Base-by-base conservation (phyloP, 1,140 invertebrate species). In the Listronotus bonariensis region DNA sequence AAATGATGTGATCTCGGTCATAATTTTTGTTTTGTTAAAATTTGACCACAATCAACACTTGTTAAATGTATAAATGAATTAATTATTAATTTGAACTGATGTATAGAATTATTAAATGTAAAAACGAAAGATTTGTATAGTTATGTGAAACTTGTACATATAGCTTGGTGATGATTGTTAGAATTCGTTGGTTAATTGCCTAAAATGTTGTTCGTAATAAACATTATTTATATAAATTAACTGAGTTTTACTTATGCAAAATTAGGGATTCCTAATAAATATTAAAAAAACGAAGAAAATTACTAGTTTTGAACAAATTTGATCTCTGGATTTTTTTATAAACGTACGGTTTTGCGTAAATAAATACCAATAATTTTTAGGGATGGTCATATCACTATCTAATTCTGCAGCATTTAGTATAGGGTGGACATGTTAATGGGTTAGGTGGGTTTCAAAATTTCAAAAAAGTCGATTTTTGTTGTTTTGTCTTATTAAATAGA, bases 131-230 rank as follows among this genome's bases (percentile, higher is more conserved):
- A 14, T 41, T 41, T 36, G n/a, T 60, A 45, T 34, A 12, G 31
- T 32, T 17, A 20, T 57, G 55, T 57, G 20, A 9, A 51, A 18
- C 20, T 36, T 62, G 59, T 62, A 62, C 11, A 62, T 62, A 62
- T 15, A 53, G 59, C 59, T 62, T 48, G 55, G 55, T 62, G 17
- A 41, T 62, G 36, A 53, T 62, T 62, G 49, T 62, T 62, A 62
- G 59, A 62, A 51, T 18, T 52, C 26, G 41, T 43, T 62, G 59
- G 59, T 62, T 49, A 40, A 49, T 51, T 62, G 59, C 59, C 38
- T 53, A 34, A 59, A 51, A 59, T 59, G 57, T 53, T 62, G 59
- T 62, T 62, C 41, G 59, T 36, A 62, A 62, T 62, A 62, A 62
- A 62, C 48, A 42, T 6, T 62, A 53, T 62, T 53, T 62, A 62